Percentiles rank a stretch among this genome's conserved stretches.
phyloP scores from a whole-genome alignment of 1,140 invertebrate genomes.

The Antheraea pernyi region DNA sequence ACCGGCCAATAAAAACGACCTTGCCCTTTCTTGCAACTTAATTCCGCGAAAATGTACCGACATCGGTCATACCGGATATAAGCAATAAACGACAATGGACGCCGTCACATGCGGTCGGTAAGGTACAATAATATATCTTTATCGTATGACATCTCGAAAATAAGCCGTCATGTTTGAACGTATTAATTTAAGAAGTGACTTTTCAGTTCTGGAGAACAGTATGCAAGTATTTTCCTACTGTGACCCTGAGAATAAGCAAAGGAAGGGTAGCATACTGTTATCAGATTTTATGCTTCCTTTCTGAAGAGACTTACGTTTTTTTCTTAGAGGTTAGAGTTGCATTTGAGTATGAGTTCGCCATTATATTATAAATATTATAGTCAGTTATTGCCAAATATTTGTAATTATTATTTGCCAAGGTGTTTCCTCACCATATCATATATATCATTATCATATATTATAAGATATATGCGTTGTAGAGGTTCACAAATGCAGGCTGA shows the following conservation, averaged over 20 bases:
- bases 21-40: conserved; percentile 6
- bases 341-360: too few species aligned
- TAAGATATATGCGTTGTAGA: too few species aligned
- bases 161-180: conserved; percentile 8
- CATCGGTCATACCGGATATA: conserved; percentile 37
- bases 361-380: too few species aligned
- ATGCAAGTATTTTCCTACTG: not conserved
- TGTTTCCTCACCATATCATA: too few species aligned
- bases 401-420: too few species aligned
- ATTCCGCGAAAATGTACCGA: conserved; percentile 4
- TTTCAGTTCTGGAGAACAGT: not conserved
- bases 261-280: too few species aligned
- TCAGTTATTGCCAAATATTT: too few species aligned
- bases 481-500: too few species aligned
- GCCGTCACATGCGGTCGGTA: conserved; percentile 11
- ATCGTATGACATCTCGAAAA: conserved; percentile 7
- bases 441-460: too few species aligned
- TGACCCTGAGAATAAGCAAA: not conserved
- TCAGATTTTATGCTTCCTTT: too few species aligned
- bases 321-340: too few species aligned
- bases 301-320: too few species aligned
- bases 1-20: not conserved
- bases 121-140: conserved; percentile 19
- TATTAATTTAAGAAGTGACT: conserved; percentile 8
- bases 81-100: conserved; percentile 46